Evolutionary conservation across 2,888 invertebrate species (phyloP).

Genomic region (Allygus modestus): DNA sequence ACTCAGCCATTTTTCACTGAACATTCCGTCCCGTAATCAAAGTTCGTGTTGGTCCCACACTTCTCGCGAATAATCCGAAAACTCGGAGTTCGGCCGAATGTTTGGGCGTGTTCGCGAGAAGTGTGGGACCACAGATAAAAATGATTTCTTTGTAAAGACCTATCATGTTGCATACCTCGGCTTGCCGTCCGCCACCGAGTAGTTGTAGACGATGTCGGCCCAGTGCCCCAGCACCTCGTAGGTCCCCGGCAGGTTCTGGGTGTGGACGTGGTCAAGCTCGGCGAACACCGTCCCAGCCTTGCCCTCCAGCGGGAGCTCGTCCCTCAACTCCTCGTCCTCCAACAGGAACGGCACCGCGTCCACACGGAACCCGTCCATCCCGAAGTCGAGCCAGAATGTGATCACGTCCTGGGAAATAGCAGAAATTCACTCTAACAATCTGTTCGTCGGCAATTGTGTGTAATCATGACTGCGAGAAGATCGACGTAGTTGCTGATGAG

Average conservation of each 20-base stretch:
- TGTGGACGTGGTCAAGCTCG: slow-evolving; percentile 73
- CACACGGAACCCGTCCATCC: slow-evolving; percentile 89
- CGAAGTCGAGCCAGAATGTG: slow-evolving; percentile 85
- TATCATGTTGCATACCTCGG: no score
- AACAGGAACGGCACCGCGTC: slow-evolving; percentile 85
- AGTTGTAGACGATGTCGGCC: slow-evolving; percentile 39
- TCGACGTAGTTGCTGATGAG: no score
- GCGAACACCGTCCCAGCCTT: slow-evolving; percentile 75
- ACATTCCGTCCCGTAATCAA: no score
- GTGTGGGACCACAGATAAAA: no score
- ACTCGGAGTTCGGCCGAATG: no score
- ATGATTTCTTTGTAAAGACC: no score
- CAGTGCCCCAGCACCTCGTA: slow-evolving; percentile 68
- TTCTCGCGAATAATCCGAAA: no score
- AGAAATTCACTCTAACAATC: neutral
- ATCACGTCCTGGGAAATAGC: slow-evolving; percentile 76
- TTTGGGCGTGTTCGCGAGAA: no score
- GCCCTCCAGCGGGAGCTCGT: slow-evolving; percentile 77
- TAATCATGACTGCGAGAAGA: no score
- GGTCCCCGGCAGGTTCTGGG: slow-evolving; percentile 72
- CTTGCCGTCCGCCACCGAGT: neutral
- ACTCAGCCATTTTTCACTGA: no score
- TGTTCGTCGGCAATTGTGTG: no score
- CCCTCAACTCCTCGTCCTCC: slow-evolving; percentile 77
- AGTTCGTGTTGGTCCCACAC: no score